phyloP scores from a whole-genome alignment of 2,888 invertebrate genomes.

The Pharmacophagus antenor region DNA sequence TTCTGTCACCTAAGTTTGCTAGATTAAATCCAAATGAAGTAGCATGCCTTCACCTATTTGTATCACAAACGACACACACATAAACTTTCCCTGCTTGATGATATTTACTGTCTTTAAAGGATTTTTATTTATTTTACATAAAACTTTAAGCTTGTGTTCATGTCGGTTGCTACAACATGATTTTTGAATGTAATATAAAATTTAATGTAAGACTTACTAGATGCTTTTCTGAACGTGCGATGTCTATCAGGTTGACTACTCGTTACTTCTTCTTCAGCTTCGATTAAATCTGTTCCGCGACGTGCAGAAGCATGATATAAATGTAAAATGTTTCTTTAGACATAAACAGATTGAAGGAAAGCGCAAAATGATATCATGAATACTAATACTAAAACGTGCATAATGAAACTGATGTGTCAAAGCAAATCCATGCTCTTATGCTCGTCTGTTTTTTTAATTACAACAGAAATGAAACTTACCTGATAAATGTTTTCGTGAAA shows the following conservation, averaged over 20 bases:
- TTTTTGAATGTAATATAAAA: conserved; percentile 8
- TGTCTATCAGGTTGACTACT: conserved; percentile 71
- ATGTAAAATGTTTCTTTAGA: conserved; percentile 45
- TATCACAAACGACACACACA: conserved; percentile 22
- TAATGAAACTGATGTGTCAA: conserved; percentile 39
- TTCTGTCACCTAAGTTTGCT: conserved; percentile 27
- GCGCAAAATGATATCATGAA: conserved; percentile 43
- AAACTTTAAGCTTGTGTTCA: background rate
- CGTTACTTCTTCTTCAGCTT: conserved; percentile 78
- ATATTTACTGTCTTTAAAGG: conserved; percentile 2
- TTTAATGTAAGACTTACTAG: conserved; percentile 73
- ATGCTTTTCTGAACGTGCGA: conserved; percentile 76
- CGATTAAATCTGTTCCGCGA: conserved; percentile 77
- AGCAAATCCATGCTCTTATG: conserved; percentile 67
- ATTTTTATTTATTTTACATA: background rate
- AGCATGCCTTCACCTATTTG: conserved; percentile 30
- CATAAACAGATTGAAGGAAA: conserved; percentile 37
- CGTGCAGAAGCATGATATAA: conserved; percentile 50
- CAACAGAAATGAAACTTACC: conserved; percentile 54
- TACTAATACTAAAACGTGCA: conserved; percentile 44
- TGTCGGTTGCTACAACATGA: background rate
- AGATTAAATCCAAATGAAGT: conserved; percentile 26
- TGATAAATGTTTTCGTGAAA: conserved; percentile 78
- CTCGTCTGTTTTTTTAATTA: conserved; percentile 32
- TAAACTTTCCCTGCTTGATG: conserved; percentile 22